A percentile compares a stretch with the other conserved stretches of the same genome.
Conservation (phyloP, 2,888 invertebrate genomes). For the Pseudococcus longispinus region DNA sequence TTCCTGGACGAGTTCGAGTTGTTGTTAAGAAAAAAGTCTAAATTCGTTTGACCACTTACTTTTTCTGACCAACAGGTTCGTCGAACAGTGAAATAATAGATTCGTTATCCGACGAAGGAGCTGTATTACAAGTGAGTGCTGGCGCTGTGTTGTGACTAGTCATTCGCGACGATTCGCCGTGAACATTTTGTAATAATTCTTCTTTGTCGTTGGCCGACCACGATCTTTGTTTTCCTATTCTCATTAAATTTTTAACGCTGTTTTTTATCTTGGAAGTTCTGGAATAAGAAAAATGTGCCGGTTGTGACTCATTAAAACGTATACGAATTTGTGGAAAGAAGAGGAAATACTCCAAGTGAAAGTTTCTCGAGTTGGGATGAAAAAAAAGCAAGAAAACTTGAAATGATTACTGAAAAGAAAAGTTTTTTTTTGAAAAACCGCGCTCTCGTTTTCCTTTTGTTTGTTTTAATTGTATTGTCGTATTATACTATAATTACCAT, state of each 20-base stretch:
- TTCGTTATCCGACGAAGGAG: slow-evolving; percentile 60
- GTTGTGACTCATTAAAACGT: slow-evolving; percentile 10
- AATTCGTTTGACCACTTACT: background rate
- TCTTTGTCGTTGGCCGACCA: slow-evolving; percentile 58
- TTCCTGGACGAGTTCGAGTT: background rate
- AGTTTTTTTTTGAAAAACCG: background rate
- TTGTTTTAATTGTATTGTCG: slow-evolving; percentile 31
- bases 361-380: background rate
- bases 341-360: background rate
- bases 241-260: slow-evolving; percentile 60
- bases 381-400: background rate
- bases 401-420: background rate
- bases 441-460: background rate
- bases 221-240: slow-evolving; percentile 59
- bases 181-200: slow-evolving; percentile 59
- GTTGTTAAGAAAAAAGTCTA: background rate
- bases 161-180: background rate
- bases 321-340: background rate
- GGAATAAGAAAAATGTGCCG: background rate
- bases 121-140: slow-evolving; percentile 50
- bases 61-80: slow-evolving; percentile 38
- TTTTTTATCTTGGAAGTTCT: slow-evolving; percentile 59
- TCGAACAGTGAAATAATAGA: slow-evolving; percentile 58
- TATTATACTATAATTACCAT: background rate
- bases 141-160: slow-evolving; percentile 1